A percentile compares a stretch with the other conserved stretches of the same genome.
phyloP scores from a whole-genome alignment of 2,888 invertebrate species.

The Thymelicus lineola region DNA sequence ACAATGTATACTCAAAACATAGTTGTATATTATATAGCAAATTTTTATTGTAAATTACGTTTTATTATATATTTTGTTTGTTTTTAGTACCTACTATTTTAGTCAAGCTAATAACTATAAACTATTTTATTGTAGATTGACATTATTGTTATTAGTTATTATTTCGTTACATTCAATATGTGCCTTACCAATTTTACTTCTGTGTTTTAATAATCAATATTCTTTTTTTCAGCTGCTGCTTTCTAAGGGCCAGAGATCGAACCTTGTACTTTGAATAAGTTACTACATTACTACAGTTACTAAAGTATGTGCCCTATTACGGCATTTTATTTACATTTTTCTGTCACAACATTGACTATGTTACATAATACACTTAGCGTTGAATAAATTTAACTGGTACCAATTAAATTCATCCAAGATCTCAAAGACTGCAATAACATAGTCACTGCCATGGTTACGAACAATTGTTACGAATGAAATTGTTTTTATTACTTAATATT shows the following conservation, averaged over 20 bases:
- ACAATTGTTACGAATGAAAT: conserved; percentile 68
- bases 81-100: too few relatives aligned
- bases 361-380: conserved; percentile 47
- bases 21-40: too few relatives aligned
- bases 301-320: conserved; percentile 38
- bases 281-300: conserved; percentile 52
- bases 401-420: conserved; percentile 59
- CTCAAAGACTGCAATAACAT: conserved; percentile 80
- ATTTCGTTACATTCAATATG: too few relatives aligned
- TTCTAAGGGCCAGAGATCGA: conserved; percentile 73
- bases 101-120: too few relatives aligned
- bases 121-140: too few relatives aligned
- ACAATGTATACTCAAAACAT: too few relatives aligned
- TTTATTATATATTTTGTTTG: too few relatives aligned
- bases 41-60: too few relatives aligned
- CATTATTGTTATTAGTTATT: too few relatives aligned
- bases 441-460: conserved; percentile 76
- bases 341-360: conserved; percentile 74
- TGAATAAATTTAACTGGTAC: conserved; percentile 38
- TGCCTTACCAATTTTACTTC: too few relatives aligned
- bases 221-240: conserved; percentile 80
- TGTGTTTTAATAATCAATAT: conserved; percentile 24
- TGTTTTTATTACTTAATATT: conserved; percentile 72
- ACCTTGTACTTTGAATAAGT: conserved; percentile 58
- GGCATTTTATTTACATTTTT: conserved; percentile 58